Base-by-base conservation (phyloP, 1,140 invertebrate genomes). In the Chrysoperla carnea region DNA sequence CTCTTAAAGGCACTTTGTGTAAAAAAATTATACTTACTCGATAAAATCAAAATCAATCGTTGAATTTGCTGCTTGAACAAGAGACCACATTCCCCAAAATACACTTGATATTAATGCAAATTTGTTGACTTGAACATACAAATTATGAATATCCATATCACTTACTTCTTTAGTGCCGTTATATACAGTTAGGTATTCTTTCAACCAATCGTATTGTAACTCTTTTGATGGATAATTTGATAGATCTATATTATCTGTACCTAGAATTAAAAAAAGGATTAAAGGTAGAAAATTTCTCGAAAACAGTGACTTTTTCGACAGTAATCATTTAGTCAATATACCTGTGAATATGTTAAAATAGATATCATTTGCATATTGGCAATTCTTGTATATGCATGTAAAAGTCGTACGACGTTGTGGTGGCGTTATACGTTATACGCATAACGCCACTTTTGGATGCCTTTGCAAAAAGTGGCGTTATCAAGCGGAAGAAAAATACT, bases 31-130 rank as follows among this genome's bases (percentile, higher is more conserved):
- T 47, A 72, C 73, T 68, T 72, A 96, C 85, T 71, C 70, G 43
- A 90, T 67, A 69, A 88, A 98, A 66, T 97, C 89, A 62, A 96
- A 98, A 55, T 95, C 80, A 54, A 98, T 92, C 38, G 66, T 72
- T 0, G 93, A 97, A 66, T 87, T 72, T 59, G 88, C 75, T 8
- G 83, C 81, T 63, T 97, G 93, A 37, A 95, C 78, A 1, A 97
- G 65, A 6, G 81, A 77, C 94, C 94, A 98, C 37, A 90, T 63
- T 6, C 79, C 83, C 94, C 94, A 98, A 48, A 93, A 78, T 45
- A 95, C 78, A 63, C 94, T 86, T 4, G 86, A 69, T 1, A 80
- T 73, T 41, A 91, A 60, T 12, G 79, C 69, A 62, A 89, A 83
- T 60, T 83, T 75, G 55, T 85, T 81, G 6, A 89, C 83, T 63